Evolutionary conservation across 2,888 invertebrate genomes (phyloP), one percentile per base, ranked within the genome.

Genomic region (Julus scanicus): DNA sequence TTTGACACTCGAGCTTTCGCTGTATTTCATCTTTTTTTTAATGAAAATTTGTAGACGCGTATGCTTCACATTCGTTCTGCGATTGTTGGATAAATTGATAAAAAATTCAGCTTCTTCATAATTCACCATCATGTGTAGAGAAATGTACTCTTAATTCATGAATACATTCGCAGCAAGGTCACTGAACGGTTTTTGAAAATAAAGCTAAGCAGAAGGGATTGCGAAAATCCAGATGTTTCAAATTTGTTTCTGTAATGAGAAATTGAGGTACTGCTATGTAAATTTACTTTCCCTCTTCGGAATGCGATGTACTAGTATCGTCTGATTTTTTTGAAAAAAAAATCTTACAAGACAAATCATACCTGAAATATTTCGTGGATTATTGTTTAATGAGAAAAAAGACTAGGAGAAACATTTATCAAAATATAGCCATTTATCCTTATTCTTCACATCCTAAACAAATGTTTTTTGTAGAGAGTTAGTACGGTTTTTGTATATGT

Each of bases 161-260:
- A 29, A 29, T 29, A 29, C 57, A 57, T 17, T n/a, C 3, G 0
- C 4, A 57, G 57, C n/a, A 57, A 57, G 57, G 57, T 57, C n/a
- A 57, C n/a, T 57, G 57, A n/a, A 57, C 57, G 17, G 57, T n/a
- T n/a, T n/a, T 17, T 1, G n/a, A 57, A 57, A 57, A 57, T n/a
- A 57, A 57, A n/a, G 1, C n/a, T 57, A 57, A 57, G 57, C 17
- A 57, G 57, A 57, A 57, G n/a, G n/a, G 57, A 57, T 57, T 57
- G 17, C n/a, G n/a, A 57, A 57, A 57, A 57, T 17, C 57, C 57
- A 57, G 57, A 57, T 17, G 57, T 57, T 57, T 57, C n/a, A 57
- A 57, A 57, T 57, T n/a, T 57, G 57, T n/a, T n/a, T n/a, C 57
- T 57, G 57, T 57, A 57, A 57, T 57, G 57, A 57, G 57, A 57